These are phyloP conservation scores for Balaeniceps rex DNA, from an alignment of 2,113 vertebrate species.

Conservation along the genomic window DNA sequence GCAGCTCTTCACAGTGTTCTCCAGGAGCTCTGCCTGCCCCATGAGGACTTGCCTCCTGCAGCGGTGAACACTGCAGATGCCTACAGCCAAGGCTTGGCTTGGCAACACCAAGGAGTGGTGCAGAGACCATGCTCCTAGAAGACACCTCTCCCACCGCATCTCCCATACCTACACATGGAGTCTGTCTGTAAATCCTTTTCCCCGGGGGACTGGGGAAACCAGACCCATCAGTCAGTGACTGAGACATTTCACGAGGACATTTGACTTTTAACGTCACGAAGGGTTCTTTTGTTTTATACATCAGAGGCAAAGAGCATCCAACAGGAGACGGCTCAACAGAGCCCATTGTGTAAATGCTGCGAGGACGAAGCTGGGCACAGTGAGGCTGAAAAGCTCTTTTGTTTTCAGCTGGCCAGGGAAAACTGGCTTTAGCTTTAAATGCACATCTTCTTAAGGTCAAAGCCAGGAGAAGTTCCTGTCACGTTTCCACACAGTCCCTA, in stretches of 20 bases:
- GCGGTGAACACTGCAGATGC: not conserved
- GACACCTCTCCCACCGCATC: not conserved
- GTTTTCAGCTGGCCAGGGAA: not conserved
- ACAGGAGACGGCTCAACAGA: not conserved
- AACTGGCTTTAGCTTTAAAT: not conserved
- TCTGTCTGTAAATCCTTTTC: not conserved
- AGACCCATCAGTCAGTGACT: not conserved
- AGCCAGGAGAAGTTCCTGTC: not conserved
- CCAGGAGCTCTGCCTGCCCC: not conserved
- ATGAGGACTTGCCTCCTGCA: not conserved
- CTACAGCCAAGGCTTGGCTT: not conserved
- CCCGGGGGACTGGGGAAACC: not conserved
- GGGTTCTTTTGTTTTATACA: not conserved
- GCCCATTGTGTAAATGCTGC: accelerated
- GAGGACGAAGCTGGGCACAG: not conserved
- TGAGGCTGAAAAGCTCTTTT: not conserved
- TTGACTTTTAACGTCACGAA: not conserved
- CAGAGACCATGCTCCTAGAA: not conserved
- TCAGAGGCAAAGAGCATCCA: not conserved
- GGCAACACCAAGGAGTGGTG: not conserved
- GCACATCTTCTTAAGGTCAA: not conserved
- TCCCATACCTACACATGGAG: not conserved
- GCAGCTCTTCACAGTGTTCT: not conserved
- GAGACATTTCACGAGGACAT: not conserved
- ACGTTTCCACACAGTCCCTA: accelerated